Evolutionary conservation across 2,888 invertebrate species (phyloP), one percentile per base, ranked within the genome.

Genomic region (Pediacus dermestoides): DNA sequence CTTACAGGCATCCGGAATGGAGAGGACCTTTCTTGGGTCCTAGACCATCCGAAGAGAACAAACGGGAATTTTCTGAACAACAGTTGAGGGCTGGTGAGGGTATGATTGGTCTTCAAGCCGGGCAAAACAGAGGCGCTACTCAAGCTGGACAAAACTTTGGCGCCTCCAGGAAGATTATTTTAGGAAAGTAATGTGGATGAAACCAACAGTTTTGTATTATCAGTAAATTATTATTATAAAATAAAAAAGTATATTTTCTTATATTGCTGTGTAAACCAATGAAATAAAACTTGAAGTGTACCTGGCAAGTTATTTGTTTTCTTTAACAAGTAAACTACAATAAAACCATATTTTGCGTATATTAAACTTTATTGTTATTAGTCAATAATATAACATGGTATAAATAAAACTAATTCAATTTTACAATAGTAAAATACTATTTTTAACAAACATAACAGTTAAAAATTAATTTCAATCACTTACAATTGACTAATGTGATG

Each of bases 81-180:
- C 85, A 88, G 49, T 73, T 93, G 34, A 74, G 86, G 18, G 90
- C 91, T 13, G 88, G 91, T 1, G 82, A 91, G 58, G 75, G 80
- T 9, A 37, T 92, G 22, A 92, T 92, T 54, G 88, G 88, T 11
- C 77, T 92, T 2, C 92, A 93, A 70, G 89, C 88, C 30, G 92
- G 93, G 22, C 81, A 81, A 50, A 92, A 92, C 71, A 85, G 85
- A 57, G 80, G 85, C 8, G 90, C 91, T 6, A 83, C 81, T 18
- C 90, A 91, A 63, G 82, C 88, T 1, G 92, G 92, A 4, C 88
- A 88, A 66, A 91, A 71, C 74, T 88, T 90, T 56, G 90, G 90
- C n/a, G 85, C 86, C 14, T 80, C 84, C 27, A 77, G 88, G 56
- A 87, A 87, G 68, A 88, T 88, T 57, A 80, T 88, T 52, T 76